Evolutionary conservation across 2,888 invertebrate genomes (phyloP), one percentile per base, ranked within the genome.

Genomic region (Listrodromus nycthemerus): DNA sequence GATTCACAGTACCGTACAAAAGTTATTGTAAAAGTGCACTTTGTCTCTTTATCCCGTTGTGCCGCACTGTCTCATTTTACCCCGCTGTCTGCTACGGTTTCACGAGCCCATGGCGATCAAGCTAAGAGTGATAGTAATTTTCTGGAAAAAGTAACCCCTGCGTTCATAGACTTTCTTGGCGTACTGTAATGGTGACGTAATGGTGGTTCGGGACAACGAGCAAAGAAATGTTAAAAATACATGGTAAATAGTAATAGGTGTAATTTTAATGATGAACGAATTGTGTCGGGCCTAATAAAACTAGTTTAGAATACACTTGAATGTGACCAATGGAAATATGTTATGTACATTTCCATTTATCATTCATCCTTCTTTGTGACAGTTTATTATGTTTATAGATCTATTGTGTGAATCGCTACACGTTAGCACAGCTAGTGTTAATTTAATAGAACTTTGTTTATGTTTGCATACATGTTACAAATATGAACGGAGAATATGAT

Each of bases 381-480:
- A 67, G 13, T 80, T 61, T 70, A 80, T 83, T 80, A 76, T 66
- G 80, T 83, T 80, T 52, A 83, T 76, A 63, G 76, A 83, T 66
- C 41, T 33, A 33, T 33, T 33, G 33, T 8, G 33, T 33, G 33
- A 66, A 83, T 66, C 30, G 61, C 45, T 48, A 76, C 66, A 80
- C 24, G 73, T 76, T 80, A 37, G 33, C 37, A 70, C 13, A 10
- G 41, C 73, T 65, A 21, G 45, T 73, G 48, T 50, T 70, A 45
- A 48, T 71, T 55, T 30, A 48, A 52, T 80, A 76, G 50, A 13
- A 45, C 67, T 82, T 73, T 73, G n/a, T 73, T 67, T 76, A 58
- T 67, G 74, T 67, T 58, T 50, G 24, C 69, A 50, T 75, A 66
- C 65, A 48, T 75, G 24, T 41, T 45, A n/a, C 13, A 71, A 55